A percentile compares a stretch with the other conserved stretches of the same genome.
phyloP scores from a whole-genome alignment of 2,797 vertebrate genomes.

The Malurus splendens region DNA sequence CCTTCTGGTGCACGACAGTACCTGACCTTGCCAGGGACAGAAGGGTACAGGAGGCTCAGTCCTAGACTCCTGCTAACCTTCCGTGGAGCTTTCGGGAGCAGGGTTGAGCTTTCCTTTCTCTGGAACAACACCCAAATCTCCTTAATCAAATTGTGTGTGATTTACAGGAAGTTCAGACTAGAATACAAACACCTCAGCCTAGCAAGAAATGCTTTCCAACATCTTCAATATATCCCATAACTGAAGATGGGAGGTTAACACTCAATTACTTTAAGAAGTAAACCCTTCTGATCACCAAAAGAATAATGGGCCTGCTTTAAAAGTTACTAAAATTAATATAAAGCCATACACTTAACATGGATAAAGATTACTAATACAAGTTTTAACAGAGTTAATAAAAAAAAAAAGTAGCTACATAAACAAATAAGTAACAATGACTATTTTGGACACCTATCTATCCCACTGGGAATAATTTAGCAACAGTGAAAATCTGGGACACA shows the following conservation, averaged over 20 bases:
- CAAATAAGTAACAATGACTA: background rate
- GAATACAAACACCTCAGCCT: background rate
- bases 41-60: background rate
- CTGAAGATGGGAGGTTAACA: background rate
- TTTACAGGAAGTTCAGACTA: background rate
- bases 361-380: background rate
- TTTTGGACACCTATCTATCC: background rate
- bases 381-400: background rate
- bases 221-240: background rate
- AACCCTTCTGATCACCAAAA: background rate
- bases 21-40: background rate
- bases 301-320: background rate
- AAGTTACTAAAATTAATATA: background rate
- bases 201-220: background rate
- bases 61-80: background rate
- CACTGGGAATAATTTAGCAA: background rate
- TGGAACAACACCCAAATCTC: background rate
- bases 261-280: background rate
- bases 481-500: accelerated
- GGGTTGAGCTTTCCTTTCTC: background rate
- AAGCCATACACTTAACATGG: background rate
- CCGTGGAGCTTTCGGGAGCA: background rate
- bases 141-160: background rate
- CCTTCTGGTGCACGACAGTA: background rate
- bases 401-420: background rate